These are phyloP conservation scores for Vicugna pacos DNA, from an alignment of 2,113 vertebrate species.

Conservation along the genomic window DNA sequence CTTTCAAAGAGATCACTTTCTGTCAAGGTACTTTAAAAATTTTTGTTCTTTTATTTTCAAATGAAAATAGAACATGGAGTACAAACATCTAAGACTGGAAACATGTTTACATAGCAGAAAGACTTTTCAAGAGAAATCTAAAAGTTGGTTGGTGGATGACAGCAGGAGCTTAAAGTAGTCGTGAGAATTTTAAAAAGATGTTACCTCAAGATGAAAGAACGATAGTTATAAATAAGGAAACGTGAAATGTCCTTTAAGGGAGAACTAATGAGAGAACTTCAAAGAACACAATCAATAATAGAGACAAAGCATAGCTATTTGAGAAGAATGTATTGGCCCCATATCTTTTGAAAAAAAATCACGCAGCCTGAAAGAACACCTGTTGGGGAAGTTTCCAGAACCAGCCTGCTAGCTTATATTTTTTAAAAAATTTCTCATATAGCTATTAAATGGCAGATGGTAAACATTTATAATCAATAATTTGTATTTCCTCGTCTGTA, in stretches of 20 bases:
- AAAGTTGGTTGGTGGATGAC: not conserved
- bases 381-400: not conserved
- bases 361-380: not conserved
- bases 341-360: not conserved
- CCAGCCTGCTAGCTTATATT: not conserved
- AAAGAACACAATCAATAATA: not conserved
- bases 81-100: not conserved
- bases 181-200: not conserved
- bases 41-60: not conserved
- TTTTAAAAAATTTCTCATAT: not conserved
- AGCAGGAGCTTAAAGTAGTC: not conserved
- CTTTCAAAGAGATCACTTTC: constrained; percentile 13
- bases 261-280: not conserved
- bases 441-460: not conserved
- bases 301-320: not conserved
- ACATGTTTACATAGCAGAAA: not conserved
- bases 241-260: not conserved
- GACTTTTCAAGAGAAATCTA: not conserved
- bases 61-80: not conserved
- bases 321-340: not conserved
- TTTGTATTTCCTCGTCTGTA: not conserved
- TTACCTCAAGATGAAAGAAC: not conserved
- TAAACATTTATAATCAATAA: not conserved
- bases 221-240: not conserved
- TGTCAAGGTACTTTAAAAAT: too few relatives aligned